Evolutionary conservation across 1,140 invertebrate species (phyloP).

Genomic region (Theocolax elegans): DNA sequence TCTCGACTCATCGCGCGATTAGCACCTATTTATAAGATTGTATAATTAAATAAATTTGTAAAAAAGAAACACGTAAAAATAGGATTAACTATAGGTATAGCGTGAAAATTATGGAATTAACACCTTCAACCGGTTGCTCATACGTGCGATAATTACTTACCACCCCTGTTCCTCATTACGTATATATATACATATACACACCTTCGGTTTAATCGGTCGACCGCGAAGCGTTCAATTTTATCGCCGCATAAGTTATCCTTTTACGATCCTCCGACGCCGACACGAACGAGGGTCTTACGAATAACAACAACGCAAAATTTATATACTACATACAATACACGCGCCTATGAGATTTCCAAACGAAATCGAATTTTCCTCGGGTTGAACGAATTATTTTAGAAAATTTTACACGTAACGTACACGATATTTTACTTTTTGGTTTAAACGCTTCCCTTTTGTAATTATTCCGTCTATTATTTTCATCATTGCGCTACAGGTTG

Average conservation of each 20-base stretch:
- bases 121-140: conserved; percentile 15
- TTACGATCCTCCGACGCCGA: neutral
- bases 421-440: no score
- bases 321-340: no score
- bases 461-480: no score
- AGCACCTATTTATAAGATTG: neutral
- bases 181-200: no score
- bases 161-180: conserved; percentile 12
- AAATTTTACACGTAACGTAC: no score
- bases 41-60: conserved; percentile 15
- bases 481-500: no score
- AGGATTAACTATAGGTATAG: neutral
- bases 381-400: no score
- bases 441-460: no score
- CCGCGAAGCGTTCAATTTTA: conserved; percentile 9
- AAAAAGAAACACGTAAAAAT: neutral
- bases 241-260: neutral
- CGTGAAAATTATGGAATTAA: conserved; percentile 20
- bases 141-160: conserved; percentile 14
- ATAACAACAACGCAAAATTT: conserved; percentile 4
- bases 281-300: neutral
- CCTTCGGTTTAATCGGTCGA: neutral
- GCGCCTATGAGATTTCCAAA: no score
- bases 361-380: no score
- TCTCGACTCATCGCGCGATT: neutral